Percentiles rank a stretch among this genome's conserved stretches.
Evolutionary conservation across 2,888 invertebrate genomes (phyloP).

Genomic region (Limnephilus auricula): DNA sequence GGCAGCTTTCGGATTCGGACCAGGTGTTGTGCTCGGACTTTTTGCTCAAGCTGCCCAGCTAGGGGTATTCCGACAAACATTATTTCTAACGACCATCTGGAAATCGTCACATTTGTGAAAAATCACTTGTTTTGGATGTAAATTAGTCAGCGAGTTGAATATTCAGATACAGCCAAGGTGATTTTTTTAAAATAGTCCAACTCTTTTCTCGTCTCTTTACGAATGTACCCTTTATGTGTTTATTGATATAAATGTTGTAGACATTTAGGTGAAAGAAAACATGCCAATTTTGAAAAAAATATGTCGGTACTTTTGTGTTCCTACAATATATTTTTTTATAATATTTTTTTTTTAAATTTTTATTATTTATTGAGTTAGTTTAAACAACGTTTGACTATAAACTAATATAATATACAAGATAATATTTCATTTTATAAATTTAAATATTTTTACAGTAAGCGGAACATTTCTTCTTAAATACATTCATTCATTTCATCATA

Average conservation of each 20-base stretch:
- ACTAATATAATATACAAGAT: no score
- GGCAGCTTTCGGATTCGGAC: constrained; percentile 23
- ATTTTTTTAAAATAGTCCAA: background rate
- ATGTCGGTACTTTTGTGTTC: background rate
- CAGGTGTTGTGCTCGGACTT: constrained; percentile 21
- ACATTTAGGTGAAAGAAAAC: background rate
- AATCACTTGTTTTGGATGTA: background rate
- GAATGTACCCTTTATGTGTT: background rate
- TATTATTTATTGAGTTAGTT: no score
- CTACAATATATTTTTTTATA: no score
- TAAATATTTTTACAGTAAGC: no score
- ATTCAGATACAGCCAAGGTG: background rate
- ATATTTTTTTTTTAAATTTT: no score
- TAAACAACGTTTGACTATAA: no score
- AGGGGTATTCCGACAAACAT: background rate
- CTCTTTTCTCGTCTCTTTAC: background rate
- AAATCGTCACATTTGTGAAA: background rate
- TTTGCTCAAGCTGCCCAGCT: background rate
- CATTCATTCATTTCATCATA: no score
- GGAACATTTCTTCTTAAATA: no score
- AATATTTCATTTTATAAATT: no score
- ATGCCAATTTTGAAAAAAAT: background rate
- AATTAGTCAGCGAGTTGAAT: background rate
- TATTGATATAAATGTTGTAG: background rate
- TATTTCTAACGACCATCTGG: background rate